phyloP scores from a whole-genome alignment of 2,888 invertebrate genomes.

The Cistogaster globosa region DNA sequence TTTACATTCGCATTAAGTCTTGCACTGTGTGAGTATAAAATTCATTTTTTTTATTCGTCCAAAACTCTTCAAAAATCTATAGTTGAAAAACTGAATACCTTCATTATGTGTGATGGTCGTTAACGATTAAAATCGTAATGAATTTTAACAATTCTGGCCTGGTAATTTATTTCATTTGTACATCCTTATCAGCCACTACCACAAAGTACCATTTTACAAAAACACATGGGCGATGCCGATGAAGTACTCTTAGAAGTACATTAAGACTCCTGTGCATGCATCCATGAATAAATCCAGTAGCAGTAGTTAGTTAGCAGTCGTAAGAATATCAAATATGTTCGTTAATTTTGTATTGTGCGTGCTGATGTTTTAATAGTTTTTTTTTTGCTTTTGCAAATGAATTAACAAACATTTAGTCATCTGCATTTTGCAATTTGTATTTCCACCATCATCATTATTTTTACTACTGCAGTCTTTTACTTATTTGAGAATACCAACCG shows the following conservation, averaged over 20 bases:
- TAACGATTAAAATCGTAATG: slow-evolving; percentile 41
- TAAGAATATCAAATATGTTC: not conserved
- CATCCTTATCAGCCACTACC: slow-evolving; percentile 7
- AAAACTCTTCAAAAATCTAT: no score
- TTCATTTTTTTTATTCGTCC: no score
- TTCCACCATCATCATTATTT: slow-evolving; percentile 19
- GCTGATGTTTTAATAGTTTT: slow-evolving; percentile 34
- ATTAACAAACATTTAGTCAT: slow-evolving; percentile 53
- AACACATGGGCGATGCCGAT: not conserved
- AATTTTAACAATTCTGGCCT: slow-evolving; percentile 57
- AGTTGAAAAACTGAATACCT: not conserved
- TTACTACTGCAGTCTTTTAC: not conserved
- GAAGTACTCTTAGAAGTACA: slow-evolving; percentile 41
- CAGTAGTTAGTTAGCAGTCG: not conserved
- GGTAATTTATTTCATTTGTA: slow-evolving; percentile 34
- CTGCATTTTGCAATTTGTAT: slow-evolving; percentile 53
- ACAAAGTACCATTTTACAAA: slow-evolving; percentile 15
- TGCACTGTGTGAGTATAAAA: no score
- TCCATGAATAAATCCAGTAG: not conserved
- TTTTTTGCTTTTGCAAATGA: slow-evolving; percentile 31
- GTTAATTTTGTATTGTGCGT: slow-evolving; percentile 31
- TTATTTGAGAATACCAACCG: not conserved
- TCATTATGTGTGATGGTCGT: slow-evolving; percentile 4
- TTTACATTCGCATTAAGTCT: no score
- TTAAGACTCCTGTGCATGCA: slow-evolving; percentile 12